Evolutionary conservation across 2,113 vertebrate species (phyloP).

Genomic region (Peucedramus taeniatus): DNA sequence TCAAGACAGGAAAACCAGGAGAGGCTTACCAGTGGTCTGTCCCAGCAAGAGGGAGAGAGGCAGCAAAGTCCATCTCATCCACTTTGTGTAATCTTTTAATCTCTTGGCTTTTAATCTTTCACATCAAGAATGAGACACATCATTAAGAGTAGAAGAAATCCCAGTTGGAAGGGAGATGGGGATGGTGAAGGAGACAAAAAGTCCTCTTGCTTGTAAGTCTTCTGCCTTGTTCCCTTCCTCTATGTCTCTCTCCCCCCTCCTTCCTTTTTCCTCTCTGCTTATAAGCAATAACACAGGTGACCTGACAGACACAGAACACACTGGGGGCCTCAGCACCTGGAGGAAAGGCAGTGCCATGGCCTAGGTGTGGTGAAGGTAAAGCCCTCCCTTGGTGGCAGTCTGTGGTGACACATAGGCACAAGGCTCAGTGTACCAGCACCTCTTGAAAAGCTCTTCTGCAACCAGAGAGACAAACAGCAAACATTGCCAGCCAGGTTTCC

Average conservation of each 20-base stretch:
- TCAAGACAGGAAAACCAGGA: neutral
- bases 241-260: neutral
- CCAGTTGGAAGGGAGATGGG: neutral
- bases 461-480: neutral
- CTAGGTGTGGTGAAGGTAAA: neutral
- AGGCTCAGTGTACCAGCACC: neutral
- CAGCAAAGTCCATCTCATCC: slow-evolving; percentile 45
- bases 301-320: neutral
- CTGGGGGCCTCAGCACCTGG: neutral
- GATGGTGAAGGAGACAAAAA: neutral
- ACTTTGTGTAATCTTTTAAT: slow-evolving; percentile 69
- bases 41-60: neutral
- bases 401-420: neutral
- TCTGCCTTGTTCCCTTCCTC: neutral
- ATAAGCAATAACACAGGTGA: neutral
- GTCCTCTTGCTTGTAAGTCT: neutral
- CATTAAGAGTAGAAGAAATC: neutral
- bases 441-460: neutral
- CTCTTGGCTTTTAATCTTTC: slow-evolving; percentile 65
- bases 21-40: neutral
- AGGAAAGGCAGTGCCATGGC: neutral
- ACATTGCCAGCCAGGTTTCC: neutral
- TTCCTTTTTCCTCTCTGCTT: neutral
- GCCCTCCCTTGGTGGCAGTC: neutral
- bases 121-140: slow-evolving; percentile 31